Base-by-base conservation (phyloP, 1,140 invertebrate species). In the Sycobia sp. region DNA sequence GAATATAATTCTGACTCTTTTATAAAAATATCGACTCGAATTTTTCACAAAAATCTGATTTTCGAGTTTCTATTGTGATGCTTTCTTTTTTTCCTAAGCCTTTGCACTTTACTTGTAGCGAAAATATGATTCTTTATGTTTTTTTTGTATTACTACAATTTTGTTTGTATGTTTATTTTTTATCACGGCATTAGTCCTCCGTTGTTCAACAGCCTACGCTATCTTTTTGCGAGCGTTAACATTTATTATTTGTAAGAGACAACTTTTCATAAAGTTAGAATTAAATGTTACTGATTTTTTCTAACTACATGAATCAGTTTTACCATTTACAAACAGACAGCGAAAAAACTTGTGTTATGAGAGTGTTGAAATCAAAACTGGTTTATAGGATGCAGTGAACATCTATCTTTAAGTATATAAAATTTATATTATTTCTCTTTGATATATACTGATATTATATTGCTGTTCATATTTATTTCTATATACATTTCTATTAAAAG, bases 81-180 rank as follows among this genome's bases (percentile, higher is more conserved):
- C 14, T 25, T 59, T 49, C 4, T 38, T 38, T 47, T 39, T 29
- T 47, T 27, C 14, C 16, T 16, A 36, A 57, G 14, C 22, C 16
- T 49, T 41, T 25, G n/a, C 8, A 14, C 50, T 54, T 53, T 54
- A 16, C 16, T 64, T 44, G 29, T 65, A 60, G 50, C 50, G 57
- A 65, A 65, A 65, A 65, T 65, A 65, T 50, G 20, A 49, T 49
- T 59, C 47, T 51, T 39, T 59, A 32, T 32, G 23, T 18, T 39
- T 41, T 41, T 13, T 22, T 16, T 51, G 23, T 53, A 53, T 38
- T n/a, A n/a, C 13, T 44, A 61, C 29, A 27, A 2, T 43, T 43
- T 39, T 41, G 2, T 46, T 46, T 46, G 22, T 14, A 2, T 47
- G 16, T 50, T 29, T 20, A 50, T 49, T 50, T 65, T 67, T 67